Base-by-base conservation (phyloP, 35 echinoderm and acorn worm species). In the Nesometra sesokonis region DNA sequence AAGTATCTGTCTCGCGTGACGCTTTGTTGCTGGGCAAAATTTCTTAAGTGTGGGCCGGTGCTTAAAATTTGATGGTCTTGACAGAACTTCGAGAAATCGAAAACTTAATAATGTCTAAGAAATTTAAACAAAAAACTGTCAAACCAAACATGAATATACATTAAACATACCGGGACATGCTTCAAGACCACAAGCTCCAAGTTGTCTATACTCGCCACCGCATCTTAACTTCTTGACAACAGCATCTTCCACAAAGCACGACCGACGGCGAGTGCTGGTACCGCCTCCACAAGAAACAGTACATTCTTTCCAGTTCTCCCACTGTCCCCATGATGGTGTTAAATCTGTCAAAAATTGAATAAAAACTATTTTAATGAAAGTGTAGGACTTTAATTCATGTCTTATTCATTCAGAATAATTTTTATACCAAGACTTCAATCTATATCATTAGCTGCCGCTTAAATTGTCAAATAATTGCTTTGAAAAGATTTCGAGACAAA, bases 231-330 rank as follows among this genome's bases (percentile, higher is more conserved):
- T 34, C 21, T 35, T 37, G 40, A 36, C 57, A 0, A 81, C 38
- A 27, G 35, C 46, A 32, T 34, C 35, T 19, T 76, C 30, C 17
- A 38, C 36, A 36, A 86, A 30, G 29, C 89, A 91, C 89, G 30
- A 77, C 47, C 89, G 83, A 0, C 38, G 23, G 31, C 89, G 83
- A 27, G 31, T 33, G 36, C 11, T 86, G 19, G 43, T 86, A 31
- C 91, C 91, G 32, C 90, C 87, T 0, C 78, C 93, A 79, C 93
- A 95, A 32, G 90, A 83, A 27, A 35, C 87, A 17, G 90, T 81
- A 47, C 93, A 95, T 33, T 83, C 43, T 37, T 29, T 77, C 93
- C 93, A 95, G 36, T 84, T 67, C 8, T 82, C 82, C 90, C 89
- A 95, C 17, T 52, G 80, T 5, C 81, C 87, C 93, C 93, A 95